Evolutionary conservation across 2,888 invertebrate species (phyloP).

Genomic region (Incurvaria masculella): DNA sequence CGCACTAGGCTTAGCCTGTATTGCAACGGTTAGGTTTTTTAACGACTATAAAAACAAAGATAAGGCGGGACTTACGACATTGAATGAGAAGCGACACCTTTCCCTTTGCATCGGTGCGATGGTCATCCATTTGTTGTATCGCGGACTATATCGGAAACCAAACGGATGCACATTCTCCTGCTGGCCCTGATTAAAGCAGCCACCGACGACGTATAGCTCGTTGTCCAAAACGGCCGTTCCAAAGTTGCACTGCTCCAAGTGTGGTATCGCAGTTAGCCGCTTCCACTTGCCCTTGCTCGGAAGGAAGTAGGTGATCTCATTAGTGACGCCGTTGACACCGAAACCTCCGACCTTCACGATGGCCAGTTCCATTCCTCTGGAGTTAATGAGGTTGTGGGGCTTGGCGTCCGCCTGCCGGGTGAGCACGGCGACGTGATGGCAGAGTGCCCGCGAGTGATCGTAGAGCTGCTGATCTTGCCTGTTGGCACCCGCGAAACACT

Average conservation of each 20-base stretch:
- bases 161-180: constrained; percentile 71
- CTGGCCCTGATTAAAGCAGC: constrained; percentile 66
- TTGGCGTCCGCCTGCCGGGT: constrained; percentile 7
- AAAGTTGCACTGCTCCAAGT: constrained; percentile 71
- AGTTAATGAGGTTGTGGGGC: constrained; percentile 46
- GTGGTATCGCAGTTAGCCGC: constrained; percentile 65
- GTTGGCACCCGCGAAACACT: constrained; percentile 17
- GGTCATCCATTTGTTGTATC: constrained; percentile 62
- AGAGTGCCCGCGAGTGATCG: constrained; percentile 32
- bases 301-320: constrained; percentile 64
- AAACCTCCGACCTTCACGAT: constrained; percentile 70
- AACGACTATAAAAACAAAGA: neutral
- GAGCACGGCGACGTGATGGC: constrained; percentile 20
- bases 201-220: constrained; percentile 66
- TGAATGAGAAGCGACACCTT: constrained; percentile 63
- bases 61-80: constrained; percentile 35
- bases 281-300: constrained; percentile 59
- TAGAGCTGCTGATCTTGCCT: constrained; percentile 27
- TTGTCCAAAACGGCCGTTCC: constrained; percentile 67
- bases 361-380: constrained; percentile 65
- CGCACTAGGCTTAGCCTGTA: too few species aligned
- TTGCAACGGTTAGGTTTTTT: too few species aligned
- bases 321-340: constrained; percentile 62
- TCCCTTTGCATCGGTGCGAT: constrained; percentile 65
- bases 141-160: constrained; percentile 64